A percentile compares a stretch with the other conserved stretches of the same genome.
Conservation (phyloP, 1,140 invertebrate species). For the Diploscapter pachys region DNA sequence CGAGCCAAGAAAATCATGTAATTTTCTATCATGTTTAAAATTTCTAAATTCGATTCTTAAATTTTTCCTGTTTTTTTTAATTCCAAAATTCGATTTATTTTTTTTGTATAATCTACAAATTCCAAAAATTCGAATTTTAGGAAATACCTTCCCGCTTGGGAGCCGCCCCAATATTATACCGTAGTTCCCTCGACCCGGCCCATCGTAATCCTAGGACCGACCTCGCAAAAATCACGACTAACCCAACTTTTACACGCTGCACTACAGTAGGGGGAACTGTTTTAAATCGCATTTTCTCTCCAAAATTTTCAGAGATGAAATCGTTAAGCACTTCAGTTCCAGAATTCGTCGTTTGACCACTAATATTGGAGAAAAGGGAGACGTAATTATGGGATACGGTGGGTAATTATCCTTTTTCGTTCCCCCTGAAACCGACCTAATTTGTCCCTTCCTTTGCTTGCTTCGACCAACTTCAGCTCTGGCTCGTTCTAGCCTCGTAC, state of each 20-base stretch:
- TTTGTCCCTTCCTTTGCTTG: no score
- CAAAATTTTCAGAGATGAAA: constrained; percentile 9
- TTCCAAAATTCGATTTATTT: no score
- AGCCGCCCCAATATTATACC: constrained; percentile 75
- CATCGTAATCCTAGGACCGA: constrained; percentile 95
- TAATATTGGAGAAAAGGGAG: constrained; percentile 21
- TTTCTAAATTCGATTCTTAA: no score
- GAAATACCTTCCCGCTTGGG: constrained; percentile 1
- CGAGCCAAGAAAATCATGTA: no score
- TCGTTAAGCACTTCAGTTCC: constrained; percentile 25
- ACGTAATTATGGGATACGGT: constrained; percentile 7
- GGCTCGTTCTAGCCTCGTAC: no score
- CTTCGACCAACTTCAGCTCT: no score
- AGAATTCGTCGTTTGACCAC: constrained; percentile 14
- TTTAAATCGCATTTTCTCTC: neutral
- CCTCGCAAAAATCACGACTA: constrained; percentile 94
- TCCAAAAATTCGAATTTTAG: no score
- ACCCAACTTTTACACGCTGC: constrained; percentile 99
- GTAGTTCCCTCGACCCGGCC: constrained; percentile 99
- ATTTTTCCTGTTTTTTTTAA: neutral
- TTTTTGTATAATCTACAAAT: no score
- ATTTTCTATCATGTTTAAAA: no score
- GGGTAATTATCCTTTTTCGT: neutral
- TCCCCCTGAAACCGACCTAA: no score
- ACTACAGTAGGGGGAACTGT: constrained; percentile 61